Evolutionary conservation across 1,140 invertebrate species (phyloP).

Genomic region (Phymorhynchus buccinoides): DNA sequence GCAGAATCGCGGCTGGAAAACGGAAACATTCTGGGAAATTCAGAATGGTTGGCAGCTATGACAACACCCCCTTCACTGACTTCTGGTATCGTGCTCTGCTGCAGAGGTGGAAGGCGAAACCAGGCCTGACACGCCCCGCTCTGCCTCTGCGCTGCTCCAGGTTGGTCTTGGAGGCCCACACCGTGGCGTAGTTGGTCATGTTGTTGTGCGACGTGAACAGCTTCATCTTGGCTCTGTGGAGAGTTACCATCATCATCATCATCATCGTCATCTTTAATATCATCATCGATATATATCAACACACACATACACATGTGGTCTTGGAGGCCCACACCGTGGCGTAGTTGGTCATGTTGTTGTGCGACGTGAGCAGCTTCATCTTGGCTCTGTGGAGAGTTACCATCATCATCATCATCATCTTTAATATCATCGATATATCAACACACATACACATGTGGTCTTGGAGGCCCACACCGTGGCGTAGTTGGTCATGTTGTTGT

Average conservation of each 20-base stretch:
- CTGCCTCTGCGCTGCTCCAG: constrained; percentile 80
- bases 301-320: no score
- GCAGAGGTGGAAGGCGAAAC: constrained; percentile 86
- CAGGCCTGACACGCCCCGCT: constrained; percentile 82
- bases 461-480: constrained; percentile 77
- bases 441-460: no score
- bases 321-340: constrained; percentile 77
- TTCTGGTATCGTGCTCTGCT: constrained; percentile 70
- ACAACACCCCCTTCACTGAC: constrained; percentile 54
- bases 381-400: no score
- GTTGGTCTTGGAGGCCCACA: constrained; percentile 79
- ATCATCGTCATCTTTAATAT: no score
- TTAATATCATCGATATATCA: no score
- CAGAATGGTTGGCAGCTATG: no score
- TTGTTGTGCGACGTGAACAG: constrained; percentile 74
- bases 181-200: constrained; percentile 74
- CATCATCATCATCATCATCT: no score
- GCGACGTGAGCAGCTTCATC: constrained; percentile 73
- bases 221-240: constrained; percentile 71
- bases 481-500: constrained; percentile 75
- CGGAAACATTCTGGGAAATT: no score
- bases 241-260: no score
- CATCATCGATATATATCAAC: no score
- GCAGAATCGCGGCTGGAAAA: no score
- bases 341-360: constrained; percentile 75